These are phyloP conservation scores for Montipora cactus DNA, from an alignment of 64 coral and sea anemone species.

Conservation along the genomic window DNA sequence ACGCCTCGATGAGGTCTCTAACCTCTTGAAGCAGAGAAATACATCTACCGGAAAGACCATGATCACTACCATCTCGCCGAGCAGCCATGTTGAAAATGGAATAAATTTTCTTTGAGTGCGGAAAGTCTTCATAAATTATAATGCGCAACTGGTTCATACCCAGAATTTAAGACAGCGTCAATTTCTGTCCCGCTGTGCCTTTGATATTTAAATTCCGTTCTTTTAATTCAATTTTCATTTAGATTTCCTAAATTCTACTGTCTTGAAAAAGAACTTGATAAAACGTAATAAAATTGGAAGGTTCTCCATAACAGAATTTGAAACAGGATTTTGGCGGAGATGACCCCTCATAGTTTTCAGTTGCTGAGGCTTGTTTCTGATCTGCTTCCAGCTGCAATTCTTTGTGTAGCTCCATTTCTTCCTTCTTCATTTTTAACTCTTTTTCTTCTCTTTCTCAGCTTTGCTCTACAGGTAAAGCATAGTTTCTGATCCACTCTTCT, in stretches of 20 bases:
- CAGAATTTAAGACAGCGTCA: not conserved
- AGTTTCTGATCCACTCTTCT: conserved; percentile 49
- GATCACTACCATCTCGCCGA: not conserved
- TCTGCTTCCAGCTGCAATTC: conserved; percentile 57
- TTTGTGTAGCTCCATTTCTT: conserved; percentile 64
- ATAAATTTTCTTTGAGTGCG: conserved; percentile 14
- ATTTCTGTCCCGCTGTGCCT: not conserved
- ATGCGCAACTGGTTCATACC: not conserved
- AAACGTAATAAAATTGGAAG: too few relatives aligned
- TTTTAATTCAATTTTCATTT: not conserved
- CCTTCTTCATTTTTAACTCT: conserved; percentile 25
- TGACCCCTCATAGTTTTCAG: conserved; percentile 21
- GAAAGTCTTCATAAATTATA: not conserved
- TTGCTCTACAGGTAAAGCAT: conserved; percentile 33
- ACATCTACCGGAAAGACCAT: not conserved
- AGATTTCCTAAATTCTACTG: conserved; percentile 2
- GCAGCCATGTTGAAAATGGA: conserved; percentile 10
- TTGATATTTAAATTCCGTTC: not conserved
- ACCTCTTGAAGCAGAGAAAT: conserved; percentile 36
- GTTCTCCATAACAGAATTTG: too few relatives aligned
- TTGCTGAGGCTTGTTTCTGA: conserved; percentile 60
- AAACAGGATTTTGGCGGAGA: too few relatives aligned
- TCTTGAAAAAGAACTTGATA: not conserved
- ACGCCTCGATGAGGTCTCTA: conserved; percentile 10
- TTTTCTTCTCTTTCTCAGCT: conserved; percentile 44